Evolutionary conservation across 2,797 vertebrate species (phyloP), one percentile per base, ranked within the genome.

Genomic region (Triplophysa yarkandensis): DNA sequence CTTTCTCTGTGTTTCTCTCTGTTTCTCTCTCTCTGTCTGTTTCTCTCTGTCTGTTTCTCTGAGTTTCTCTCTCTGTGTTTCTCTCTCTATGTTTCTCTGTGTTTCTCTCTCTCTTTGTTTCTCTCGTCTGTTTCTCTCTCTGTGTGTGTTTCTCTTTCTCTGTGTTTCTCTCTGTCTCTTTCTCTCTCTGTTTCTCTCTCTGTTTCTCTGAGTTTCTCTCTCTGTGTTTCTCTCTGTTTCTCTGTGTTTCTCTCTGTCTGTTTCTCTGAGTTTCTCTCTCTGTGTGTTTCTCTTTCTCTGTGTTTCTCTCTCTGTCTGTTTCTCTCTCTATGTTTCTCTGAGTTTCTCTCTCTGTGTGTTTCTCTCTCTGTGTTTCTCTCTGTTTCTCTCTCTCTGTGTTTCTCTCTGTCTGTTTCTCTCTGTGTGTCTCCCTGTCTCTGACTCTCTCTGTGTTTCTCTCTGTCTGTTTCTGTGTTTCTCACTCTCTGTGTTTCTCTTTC

Each of bases 361-460:
- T 36, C 2, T 13, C 13, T 48, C 58, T 48, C 50, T 68, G 43
- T 61, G 46, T 25, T 48, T 28, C 16, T 70, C 46, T 54, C 68
- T 60, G 68, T 55, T 58, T 19, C 39, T 10, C 27, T 36, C 2
- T 48, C 58, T 48, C 50, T 68, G 43, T 61, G 46, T 25, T 48
- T 28, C 16, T 70, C 46, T 54, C 68, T 60, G 68, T 55, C 46
- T 19, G 27, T 10, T 36, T 36, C 2, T 13, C 13, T 39, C 36
- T 11, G n/a, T n/a, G n/a, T n/a, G n/a, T n/a, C n/a, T n/a, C n/a
- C n/a, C n/a, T n/a, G n/a, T n/a, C n/a, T n/a, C n/a, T n/a, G n/a
- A n/a, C n/a, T n/a, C n/a, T 48, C 58, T 48, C 50, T 68, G 43
- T 61, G 46, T 25, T 48, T 28, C 16, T 70, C 46, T 54, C 68